phyloP scores from a whole-genome alignment of 2,113 vertebrate genomes.

The Porphyrio hochstetteri region DNA sequence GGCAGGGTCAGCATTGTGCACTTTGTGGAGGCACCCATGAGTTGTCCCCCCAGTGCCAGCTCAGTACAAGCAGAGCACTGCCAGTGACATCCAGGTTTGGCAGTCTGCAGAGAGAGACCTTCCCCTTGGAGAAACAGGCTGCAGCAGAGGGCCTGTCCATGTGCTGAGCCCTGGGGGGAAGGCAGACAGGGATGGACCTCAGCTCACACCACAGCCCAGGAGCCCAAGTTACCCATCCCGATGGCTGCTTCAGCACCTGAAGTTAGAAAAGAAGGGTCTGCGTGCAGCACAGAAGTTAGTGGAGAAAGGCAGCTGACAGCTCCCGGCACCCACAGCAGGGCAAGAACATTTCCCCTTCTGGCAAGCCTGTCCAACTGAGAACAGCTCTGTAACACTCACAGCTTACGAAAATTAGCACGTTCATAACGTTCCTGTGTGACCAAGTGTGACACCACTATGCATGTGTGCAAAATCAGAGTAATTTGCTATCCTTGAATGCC shows the following conservation, averaged over 20 bases:
- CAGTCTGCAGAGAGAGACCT: background rate
- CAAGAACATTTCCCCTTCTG: background rate
- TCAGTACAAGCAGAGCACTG: background rate
- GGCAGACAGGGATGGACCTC: background rate
- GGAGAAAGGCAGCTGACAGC: background rate
- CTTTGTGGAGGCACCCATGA: background rate
- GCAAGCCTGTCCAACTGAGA: background rate
- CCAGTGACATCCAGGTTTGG: background rate
- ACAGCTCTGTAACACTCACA: background rate
- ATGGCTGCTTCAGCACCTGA: background rate
- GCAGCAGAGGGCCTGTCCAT: accelerated
- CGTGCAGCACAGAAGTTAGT: background rate
- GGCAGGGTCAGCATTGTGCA: background rate
- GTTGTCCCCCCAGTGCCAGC: accelerated
- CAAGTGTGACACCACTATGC: background rate
- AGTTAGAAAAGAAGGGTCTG: background rate
- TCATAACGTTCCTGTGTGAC: background rate
- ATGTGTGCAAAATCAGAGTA: background rate
- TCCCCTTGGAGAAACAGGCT: background rate
- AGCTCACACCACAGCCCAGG: accelerated
- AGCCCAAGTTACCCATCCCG: background rate
- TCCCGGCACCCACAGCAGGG: accelerated
- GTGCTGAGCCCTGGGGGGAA: background rate
- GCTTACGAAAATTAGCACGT: background rate
- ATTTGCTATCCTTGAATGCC: constrained; percentile 65